Evolutionary conservation across 2,113 vertebrate genomes (phyloP).

Genomic region (Osmerus mordax): DNA sequence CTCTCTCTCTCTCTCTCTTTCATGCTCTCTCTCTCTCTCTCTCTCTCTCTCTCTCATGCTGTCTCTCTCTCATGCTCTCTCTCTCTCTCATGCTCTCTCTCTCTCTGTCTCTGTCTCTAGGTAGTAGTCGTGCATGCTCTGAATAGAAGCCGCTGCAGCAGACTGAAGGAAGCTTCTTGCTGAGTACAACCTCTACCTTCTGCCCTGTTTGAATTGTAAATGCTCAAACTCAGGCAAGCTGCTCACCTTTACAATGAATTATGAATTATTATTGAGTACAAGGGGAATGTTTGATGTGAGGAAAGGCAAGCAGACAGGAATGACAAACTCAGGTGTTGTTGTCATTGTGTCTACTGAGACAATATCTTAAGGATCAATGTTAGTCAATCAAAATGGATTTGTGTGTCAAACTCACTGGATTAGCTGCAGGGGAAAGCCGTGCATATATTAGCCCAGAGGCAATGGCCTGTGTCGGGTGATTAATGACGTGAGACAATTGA

Average conservation of each 20-base stretch:
- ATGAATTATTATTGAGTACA: conserved; percentile 45
- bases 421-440: conserved; percentile 35
- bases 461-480: conserved; percentile 54
- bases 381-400: not conserved
- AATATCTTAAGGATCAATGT: not conserved
- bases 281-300: conserved; percentile 37
- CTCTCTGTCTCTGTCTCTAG: not conserved
- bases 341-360: not conserved
- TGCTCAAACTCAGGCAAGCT: conserved; percentile 53
- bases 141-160: conserved; percentile 19
- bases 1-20: no score
- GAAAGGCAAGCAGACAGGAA: no score
- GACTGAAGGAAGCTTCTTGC: conserved; percentile 18
- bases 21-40: not conserved
- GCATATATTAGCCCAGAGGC: conserved; percentile 48
- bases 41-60: no score
- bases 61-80: no score
- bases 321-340: not conserved
- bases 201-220: conserved; percentile 61
- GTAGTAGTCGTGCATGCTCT: not conserved
- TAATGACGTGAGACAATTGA: conserved; percentile 61
- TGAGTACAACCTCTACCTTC: conserved; percentile 39
- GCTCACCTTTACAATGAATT: conserved; percentile 55
- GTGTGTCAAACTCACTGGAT: conserved; percentile 30
- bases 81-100: not conserved